A percentile compares a stretch with the other conserved stretches of the same genome.
Conservation (phyloP, 1,140 invertebrate genomes). For the Doryteuthis pealeii region DNA sequence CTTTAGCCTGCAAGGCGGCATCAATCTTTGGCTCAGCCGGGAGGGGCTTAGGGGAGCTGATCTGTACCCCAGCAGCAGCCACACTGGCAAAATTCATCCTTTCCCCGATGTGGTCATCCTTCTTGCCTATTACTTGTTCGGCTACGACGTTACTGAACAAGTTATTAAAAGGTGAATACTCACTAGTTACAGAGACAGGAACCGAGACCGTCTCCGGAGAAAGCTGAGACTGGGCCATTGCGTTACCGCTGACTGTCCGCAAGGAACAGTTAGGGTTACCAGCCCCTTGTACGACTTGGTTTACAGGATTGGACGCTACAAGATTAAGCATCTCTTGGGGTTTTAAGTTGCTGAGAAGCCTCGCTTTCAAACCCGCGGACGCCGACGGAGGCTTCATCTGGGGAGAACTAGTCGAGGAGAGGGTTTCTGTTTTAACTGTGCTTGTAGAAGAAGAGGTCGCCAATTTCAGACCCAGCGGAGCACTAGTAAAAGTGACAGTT, state of each 20-base stretch:
- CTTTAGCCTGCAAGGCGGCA: constrained; percentile 51
- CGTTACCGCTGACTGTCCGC: constrained; percentile 2
- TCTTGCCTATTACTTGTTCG: constrained; percentile 70
- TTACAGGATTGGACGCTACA: no score
- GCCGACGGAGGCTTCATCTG: not conserved
- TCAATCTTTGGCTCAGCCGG: constrained; percentile 55
- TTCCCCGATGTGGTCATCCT: constrained; percentile 67
- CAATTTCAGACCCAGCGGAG: constrained; percentile 22
- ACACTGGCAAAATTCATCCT: constrained; percentile 76
- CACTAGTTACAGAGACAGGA: constrained; percentile 45
- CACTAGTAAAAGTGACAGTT: constrained; percentile 25
- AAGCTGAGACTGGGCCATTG: constrained; percentile 13
- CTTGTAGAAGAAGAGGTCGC: constrained; percentile 6
- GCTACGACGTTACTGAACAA: constrained; percentile 67
- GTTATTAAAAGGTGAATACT: constrained; percentile 81
- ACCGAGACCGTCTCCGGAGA: not conserved
- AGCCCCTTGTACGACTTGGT: not conserved
- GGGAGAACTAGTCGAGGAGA: not conserved
- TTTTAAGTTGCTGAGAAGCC: no score
- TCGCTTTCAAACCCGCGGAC: no score
- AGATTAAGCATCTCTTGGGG: no score
- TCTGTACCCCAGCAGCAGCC: constrained; percentile 66
- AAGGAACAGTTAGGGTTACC: constrained; percentile 8
- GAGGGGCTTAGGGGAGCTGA: constrained; percentile 64
- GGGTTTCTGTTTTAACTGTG: not conserved